Percentiles rank a stretch among this genome's conserved stretches.
Conservation (phyloP, 1,140 invertebrate genomes). For the Hesperophylax magnus region DNA sequence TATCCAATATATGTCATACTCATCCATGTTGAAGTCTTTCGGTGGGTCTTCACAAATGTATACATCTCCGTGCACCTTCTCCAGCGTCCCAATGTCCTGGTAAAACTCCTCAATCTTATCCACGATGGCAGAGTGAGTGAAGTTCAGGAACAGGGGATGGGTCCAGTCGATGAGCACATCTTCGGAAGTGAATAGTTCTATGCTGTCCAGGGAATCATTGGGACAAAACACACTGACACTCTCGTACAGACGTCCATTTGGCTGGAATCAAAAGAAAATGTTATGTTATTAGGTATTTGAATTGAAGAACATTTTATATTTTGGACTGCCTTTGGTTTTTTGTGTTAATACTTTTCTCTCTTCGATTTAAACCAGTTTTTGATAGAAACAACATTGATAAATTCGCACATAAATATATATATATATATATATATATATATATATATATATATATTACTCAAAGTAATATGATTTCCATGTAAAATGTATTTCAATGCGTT, state of each 20-base stretch:
- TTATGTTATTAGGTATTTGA: too few species aligned
- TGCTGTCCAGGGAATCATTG: conserved; percentile 77
- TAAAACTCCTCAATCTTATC: conserved; percentile 77
- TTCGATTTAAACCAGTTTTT: too few species aligned
- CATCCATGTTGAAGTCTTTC: conserved; percentile 70
- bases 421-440: too few species aligned
- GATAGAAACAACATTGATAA: too few species aligned
- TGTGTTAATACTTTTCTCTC: too few species aligned
- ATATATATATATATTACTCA: too few species aligned
- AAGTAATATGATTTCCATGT: too few species aligned
- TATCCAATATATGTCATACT: conserved; percentile 61
- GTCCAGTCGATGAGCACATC: conserved; percentile 84
- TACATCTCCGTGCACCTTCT: conserved; percentile 83
- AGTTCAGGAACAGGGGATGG: conserved; percentile 85
- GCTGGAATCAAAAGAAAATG: conserved; percentile 68
- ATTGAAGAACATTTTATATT: too few species aligned
- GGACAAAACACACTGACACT: conserved; percentile 88
- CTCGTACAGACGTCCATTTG: conserved; percentile 82
- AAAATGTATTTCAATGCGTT: too few species aligned
- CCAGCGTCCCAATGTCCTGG: conserved; percentile 75
- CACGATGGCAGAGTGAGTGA: conserved; percentile 83
- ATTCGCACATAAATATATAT: too few species aligned
- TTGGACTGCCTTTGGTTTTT: too few species aligned
- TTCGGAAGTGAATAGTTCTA: conserved; percentile 79
- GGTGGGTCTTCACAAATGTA: conserved; percentile 78